Percentiles rank a stretch among this genome's conserved stretches.
Evolutionary conservation across 1,140 invertebrate species (phyloP).

Genomic region (Ostrea edulis): DNA sequence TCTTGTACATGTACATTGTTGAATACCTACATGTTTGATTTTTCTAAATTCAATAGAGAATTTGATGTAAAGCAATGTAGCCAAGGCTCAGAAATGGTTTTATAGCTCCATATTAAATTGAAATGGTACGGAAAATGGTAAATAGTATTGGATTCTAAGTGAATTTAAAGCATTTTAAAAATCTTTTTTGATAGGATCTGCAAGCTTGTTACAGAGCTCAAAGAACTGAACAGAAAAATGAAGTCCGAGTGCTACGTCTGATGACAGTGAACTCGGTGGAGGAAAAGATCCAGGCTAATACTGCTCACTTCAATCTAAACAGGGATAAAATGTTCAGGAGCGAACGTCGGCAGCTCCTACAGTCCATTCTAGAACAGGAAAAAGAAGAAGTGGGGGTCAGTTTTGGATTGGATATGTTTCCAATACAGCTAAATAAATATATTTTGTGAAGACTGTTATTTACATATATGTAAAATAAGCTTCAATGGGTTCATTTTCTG

Average conservation of each 20-base stretch:
- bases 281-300: constrained; percentile 97
- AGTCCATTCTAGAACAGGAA: constrained; percentile 93
- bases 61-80: too few species aligned
- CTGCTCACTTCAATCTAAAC: constrained; percentile 92
- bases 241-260: constrained; percentile 96
- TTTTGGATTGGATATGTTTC: neutral
- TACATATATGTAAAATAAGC: neutral
- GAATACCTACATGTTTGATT: too few species aligned
- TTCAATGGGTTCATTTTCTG: neutral
- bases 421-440: neutral
- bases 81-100: too few species aligned
- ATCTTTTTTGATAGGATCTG: constrained; percentile 85
- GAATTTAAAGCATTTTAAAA: too few species aligned
- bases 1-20: neutral
- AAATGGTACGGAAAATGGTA: too few species aligned
- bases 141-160: too few species aligned
- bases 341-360: constrained; percentile 96
- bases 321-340: constrained; percentile 99
- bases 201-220: constrained; percentile 99
- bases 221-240: constrained; percentile 98
- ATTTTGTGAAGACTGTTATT: neutral
- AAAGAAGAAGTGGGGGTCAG: constrained; percentile 93
- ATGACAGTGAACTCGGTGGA: constrained; percentile 99
- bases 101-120: too few species aligned
- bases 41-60: too few species aligned